These are phyloP conservation scores for Augiades crinisus DNA, from an alignment of 2,888 invertebrate genomes.

Conservation along the genomic window DNA sequence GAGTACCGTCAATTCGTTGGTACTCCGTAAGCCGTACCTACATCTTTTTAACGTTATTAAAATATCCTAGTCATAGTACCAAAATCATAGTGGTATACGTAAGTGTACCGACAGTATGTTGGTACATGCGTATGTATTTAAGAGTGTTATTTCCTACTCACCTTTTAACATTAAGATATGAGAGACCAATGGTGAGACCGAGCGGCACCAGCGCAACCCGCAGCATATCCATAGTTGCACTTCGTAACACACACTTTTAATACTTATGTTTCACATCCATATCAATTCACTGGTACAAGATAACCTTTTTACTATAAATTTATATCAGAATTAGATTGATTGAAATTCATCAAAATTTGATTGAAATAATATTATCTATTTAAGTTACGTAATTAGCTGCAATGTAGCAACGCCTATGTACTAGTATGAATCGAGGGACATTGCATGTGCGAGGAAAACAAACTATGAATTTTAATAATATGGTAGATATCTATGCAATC, in stretches of 20 bases:
- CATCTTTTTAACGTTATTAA: no score
- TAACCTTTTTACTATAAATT: not conserved
- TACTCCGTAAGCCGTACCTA: no score
- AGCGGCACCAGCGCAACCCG: slow-evolving; percentile 58
- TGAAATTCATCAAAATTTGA: not conserved
- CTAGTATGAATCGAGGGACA: not conserved
- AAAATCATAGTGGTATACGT: no score
- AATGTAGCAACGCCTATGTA: not conserved
- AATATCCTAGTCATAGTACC: no score
- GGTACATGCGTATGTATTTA: no score
- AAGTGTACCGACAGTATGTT: no score
- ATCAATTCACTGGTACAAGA: not conserved
- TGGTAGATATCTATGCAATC: no score
- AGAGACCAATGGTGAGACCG: slow-evolving; percentile 58
- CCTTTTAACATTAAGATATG: slow-evolving; percentile 61
- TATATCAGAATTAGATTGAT: not conserved
- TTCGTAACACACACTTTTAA: slow-evolving; percentile 24
- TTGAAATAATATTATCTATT: not conserved
- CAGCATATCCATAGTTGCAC: slow-evolving; percentile 56
- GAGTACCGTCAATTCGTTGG: no score
- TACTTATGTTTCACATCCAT: not conserved
- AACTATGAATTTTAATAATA: no score
- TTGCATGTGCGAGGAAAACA: no score
- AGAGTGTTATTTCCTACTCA: no score
- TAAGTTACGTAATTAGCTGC: not conserved